A percentile compares a stretch with the other conserved stretches of the same genome.
These are phyloP conservation scores for Bufotes viridis DNA, from an alignment of 2,797 vertebrate genomes.

Conservation along the genomic window DNA sequence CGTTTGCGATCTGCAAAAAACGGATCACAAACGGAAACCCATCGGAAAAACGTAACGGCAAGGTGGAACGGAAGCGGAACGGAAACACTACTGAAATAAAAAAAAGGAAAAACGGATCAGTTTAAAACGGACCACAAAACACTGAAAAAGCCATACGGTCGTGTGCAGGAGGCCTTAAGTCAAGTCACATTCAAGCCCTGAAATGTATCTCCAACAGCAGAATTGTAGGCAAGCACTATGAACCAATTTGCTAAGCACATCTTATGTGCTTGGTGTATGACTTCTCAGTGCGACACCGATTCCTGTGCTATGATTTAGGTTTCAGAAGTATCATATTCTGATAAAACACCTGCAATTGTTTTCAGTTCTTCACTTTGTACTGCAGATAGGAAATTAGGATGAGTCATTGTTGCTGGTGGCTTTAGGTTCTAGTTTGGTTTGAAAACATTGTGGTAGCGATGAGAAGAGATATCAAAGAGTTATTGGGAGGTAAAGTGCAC, in stretches of 20 bases:
- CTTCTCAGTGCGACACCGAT: background rate
- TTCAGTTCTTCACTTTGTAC: conserved; percentile 8
- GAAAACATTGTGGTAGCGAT: conserved; percentile 33
- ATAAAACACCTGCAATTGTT: conserved; percentile 10
- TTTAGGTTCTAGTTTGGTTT: conserved; percentile 24
- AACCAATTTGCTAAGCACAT: background rate
- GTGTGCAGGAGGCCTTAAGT: too few species aligned
- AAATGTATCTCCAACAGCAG: background rate
- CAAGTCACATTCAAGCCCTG: background rate
- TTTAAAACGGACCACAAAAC: too few species aligned
- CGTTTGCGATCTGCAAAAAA: too few species aligned
- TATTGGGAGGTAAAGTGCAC: background rate
- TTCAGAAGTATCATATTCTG: conserved; percentile 2
- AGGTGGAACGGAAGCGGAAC: too few species aligned
- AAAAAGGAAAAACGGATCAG: too few species aligned
- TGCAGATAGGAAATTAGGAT: conserved; percentile 31
- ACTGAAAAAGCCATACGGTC: too few species aligned
- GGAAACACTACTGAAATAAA: too few species aligned
- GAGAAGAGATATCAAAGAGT: conserved; percentile 21
- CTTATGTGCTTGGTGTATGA: background rate
- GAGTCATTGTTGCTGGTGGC: conserved; percentile 47
- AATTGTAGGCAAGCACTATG: background rate
- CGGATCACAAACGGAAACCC: too few species aligned
- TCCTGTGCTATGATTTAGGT: background rate
- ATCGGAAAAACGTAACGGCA: too few species aligned